Conservation (phyloP, 2,113 vertebrate genomes). For the Oreocharis arfaki region DNA sequence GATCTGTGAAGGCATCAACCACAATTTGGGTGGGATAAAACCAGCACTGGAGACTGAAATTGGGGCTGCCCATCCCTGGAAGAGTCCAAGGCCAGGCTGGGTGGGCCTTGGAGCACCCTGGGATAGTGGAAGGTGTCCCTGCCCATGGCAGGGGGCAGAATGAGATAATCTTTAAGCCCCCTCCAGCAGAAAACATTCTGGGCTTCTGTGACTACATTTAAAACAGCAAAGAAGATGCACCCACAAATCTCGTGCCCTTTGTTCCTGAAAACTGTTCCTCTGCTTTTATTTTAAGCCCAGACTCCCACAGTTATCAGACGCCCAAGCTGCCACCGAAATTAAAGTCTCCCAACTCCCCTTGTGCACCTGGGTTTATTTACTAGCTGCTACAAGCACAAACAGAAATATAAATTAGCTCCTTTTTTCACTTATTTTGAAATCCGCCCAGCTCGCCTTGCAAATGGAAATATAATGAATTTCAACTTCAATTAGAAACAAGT, state of each 20-base stretch:
- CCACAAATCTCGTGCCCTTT: not conserved
- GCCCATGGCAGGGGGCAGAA: not conserved
- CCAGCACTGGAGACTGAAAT: not conserved
- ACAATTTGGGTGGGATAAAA: not conserved
- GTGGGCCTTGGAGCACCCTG: not conserved
- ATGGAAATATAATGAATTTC: not conserved
- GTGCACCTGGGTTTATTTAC: constrained; percentile 4
- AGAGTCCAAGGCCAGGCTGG: not conserved
- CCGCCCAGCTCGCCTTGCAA: not conserved
- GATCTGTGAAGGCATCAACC: not conserved
- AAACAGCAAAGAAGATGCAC: not conserved
- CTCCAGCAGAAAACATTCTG: not conserved
- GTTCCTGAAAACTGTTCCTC: not conserved
- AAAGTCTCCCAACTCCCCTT: not conserved
- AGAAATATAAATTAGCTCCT: constrained; percentile 11
- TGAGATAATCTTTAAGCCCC: rapidly evolving
- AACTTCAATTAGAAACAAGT: not conserved
- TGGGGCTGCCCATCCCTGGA: not conserved
- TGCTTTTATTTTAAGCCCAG: not conserved
- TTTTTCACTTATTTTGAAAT: not conserved
- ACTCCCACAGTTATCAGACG: not conserved
- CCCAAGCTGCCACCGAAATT: not conserved
- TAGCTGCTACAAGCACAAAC: not conserved
- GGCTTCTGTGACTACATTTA: not conserved
- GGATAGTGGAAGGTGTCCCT: not conserved